A percentile compares a stretch with the other conserved stretches of the same genome.
These are phyloP conservation scores for Poecile atricapillus DNA, from an alignment of 2,113 vertebrate species.

Conservation along the genomic window DNA sequence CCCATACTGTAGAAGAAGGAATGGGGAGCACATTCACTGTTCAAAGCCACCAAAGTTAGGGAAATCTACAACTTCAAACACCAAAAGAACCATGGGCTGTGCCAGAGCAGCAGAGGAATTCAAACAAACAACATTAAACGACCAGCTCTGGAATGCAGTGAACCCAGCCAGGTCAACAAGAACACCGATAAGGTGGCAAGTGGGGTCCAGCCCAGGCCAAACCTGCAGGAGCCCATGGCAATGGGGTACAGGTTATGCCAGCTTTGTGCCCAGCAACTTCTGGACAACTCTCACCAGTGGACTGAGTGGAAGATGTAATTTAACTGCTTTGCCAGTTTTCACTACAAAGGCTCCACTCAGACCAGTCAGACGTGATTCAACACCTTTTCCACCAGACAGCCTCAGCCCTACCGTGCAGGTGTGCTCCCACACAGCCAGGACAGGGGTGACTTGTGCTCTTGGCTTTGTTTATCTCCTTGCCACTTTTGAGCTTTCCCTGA, in stretches of 20 bases:
- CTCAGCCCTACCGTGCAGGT: background rate
- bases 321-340: background rate
- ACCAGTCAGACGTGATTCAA: background rate
- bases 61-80: background rate
- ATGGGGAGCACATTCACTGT: background rate
- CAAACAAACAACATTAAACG: background rate
- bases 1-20: background rate
- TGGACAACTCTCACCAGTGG: background rate
- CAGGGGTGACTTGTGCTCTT: background rate
- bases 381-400: background rate
- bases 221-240: background rate
- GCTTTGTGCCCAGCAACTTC: background rate
- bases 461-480: background rate
- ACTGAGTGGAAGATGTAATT: background rate
- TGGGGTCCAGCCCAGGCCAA: background rate
- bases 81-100: background rate
- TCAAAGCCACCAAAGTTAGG: background rate
- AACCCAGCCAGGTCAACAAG: constrained; percentile 21
- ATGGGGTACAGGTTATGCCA: background rate
- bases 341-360: background rate
- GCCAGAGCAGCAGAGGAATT: constrained; percentile 33
- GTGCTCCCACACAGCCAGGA: background rate
- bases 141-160: constrained; percentile 12
- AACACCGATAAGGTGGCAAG: background rate
- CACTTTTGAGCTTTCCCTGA: background rate